A percentile compares a stretch with the other conserved stretches of the same genome.
These are phyloP conservation scores for Octodon degus DNA, from an alignment of 2,113 vertebrate genomes.

Conservation along the genomic window DNA sequence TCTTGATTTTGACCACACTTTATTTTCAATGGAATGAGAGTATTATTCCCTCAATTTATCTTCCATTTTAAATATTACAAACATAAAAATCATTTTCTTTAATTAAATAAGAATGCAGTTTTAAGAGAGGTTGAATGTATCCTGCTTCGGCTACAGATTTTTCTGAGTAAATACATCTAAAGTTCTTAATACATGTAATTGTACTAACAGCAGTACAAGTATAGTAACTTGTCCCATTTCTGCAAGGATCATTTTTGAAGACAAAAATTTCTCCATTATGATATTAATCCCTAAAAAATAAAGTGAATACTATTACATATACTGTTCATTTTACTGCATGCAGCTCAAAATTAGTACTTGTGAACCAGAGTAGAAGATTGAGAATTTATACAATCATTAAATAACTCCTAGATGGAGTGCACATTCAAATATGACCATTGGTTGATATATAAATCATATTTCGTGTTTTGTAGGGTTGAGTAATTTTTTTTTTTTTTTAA, in stretches of 20 bases:
- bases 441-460: slow-evolving; percentile 12
- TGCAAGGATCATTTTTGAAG: slow-evolving; percentile 44
- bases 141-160: slow-evolving; percentile 72
- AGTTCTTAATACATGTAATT: slow-evolving; percentile 60
- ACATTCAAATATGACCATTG: slow-evolving; percentile 36
- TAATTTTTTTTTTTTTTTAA: neutral
- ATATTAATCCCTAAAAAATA: slow-evolving; percentile 53
- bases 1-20: slow-evolving; percentile 52
- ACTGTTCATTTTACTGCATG: slow-evolving; percentile 27
- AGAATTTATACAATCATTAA: slow-evolving; percentile 37
- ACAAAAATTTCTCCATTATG: neutral
- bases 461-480: neutral
- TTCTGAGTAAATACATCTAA: slow-evolving; percentile 66
- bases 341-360: slow-evolving; percentile 9
- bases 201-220: slow-evolving; percentile 26
- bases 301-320: slow-evolving; percentile 1
- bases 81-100: slow-evolving; percentile 54
- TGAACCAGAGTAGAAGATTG: slow-evolving; percentile 23
- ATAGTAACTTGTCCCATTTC: slow-evolving; percentile 15
- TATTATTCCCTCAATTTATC: slow-evolving; percentile 21
- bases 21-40: neutral
- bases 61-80: slow-evolving; percentile 43
- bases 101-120: slow-evolving; percentile 77
- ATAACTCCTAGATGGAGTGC: neutral
- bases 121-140: slow-evolving; percentile 78